phyloP scores from a whole-genome alignment of 2,888 invertebrate genomes.

The Cantharis rustica region DNA sequence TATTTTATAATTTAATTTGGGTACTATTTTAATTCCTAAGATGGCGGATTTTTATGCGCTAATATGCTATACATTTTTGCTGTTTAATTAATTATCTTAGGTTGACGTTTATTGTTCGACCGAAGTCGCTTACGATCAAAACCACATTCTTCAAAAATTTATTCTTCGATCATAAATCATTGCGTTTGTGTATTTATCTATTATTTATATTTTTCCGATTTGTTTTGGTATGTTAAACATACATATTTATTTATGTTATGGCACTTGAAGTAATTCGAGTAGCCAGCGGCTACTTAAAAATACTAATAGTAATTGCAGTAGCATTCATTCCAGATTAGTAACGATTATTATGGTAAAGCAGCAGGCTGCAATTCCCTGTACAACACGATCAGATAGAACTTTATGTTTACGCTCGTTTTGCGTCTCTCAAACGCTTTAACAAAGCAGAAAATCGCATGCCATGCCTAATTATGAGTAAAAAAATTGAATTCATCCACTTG shows the following conservation, averaged over 20 bases:
- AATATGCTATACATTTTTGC: neutral
- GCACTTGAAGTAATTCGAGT: conserved; percentile 5
- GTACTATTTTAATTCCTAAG: neutral
- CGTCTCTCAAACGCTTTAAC: neutral
- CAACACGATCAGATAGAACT: neutral
- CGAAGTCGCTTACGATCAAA: neutral
- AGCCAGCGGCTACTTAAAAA: conserved; percentile 13
- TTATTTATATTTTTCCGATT: neutral
- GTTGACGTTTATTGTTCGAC: neutral
- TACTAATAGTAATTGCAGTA: conserved; percentile 19
- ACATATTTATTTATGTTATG: neutral
- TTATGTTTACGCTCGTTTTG: conserved; percentile 2
- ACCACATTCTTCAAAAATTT: neutral
- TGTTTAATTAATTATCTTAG: neutral
- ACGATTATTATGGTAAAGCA: conserved; percentile 13
- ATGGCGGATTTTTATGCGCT: neutral
- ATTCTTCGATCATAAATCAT: neutral
- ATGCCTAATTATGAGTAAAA: neutral
- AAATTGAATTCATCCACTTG: neutral
- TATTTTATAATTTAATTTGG: conserved; percentile 13
- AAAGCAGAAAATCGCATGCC: conserved; percentile 7
- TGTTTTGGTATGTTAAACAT: neutral
- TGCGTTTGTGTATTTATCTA: neutral
- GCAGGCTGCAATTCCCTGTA: conserved; percentile 6
- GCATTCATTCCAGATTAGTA: conserved; percentile 20